Evolutionary conservation across 2,888 invertebrate genomes (phyloP).

Genomic region (Drosophila lutescens): DNA sequence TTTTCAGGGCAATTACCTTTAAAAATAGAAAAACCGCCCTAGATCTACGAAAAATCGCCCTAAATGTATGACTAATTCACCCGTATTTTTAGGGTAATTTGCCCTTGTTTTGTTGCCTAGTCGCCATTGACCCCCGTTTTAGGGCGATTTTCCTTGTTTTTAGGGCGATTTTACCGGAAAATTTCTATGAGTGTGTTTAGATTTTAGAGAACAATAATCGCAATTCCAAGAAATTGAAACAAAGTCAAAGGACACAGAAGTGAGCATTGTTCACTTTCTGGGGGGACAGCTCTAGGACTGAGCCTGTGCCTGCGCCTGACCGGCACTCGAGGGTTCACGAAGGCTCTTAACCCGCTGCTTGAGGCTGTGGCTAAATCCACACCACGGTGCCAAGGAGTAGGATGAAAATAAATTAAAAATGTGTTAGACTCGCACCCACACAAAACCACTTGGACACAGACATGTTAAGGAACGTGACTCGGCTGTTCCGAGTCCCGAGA

Average conservation of each 20-base stretch:
- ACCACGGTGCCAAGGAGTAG: constrained; percentile 46
- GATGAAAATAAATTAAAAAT: constrained; percentile 74
- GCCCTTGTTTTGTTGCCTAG: no score
- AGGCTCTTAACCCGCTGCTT: constrained; percentile 67
- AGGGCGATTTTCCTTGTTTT: no score
- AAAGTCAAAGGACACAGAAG: constrained; percentile 5
- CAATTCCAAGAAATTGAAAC: background rate
- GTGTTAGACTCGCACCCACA: constrained; percentile 45
- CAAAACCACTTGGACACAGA: constrained; percentile 26
- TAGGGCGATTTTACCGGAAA: no score
- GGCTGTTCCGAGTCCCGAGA: constrained; percentile 41
- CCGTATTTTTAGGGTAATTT: no score
- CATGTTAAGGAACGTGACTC: constrained; percentile 74
- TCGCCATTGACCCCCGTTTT: no score
- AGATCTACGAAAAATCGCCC: no score
- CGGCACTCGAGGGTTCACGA: constrained; percentile 55
- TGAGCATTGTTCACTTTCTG: constrained; percentile 16
- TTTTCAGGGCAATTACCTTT: no score
- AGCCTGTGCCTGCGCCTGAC: constrained; percentile 24
- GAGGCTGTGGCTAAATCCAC: constrained; percentile 58
- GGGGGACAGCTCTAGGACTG: background rate
- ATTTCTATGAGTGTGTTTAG: no score
- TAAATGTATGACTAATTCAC: no score
- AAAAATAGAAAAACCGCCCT: no score
- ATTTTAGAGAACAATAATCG: background rate